phyloP scores from a whole-genome alignment of 2,797 vertebrate genomes.

The Propithecus deckenii region DNA sequence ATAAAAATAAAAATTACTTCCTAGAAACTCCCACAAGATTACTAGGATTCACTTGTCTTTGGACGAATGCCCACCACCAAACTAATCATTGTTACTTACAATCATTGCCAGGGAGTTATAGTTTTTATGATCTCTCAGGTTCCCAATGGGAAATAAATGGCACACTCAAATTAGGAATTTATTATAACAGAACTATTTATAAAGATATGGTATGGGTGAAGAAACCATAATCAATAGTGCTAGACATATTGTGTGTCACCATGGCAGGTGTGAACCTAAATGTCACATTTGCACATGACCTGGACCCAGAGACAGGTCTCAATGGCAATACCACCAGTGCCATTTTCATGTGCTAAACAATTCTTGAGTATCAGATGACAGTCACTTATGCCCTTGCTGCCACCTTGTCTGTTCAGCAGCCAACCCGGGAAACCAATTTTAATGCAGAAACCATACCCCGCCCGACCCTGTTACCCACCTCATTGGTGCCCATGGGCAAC shows the following conservation, averaged over 20 bases:
- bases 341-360: too few species aligned
- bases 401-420: background rate
- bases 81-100: background rate
- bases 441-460: background rate
- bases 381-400: background rate
- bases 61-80: background rate
- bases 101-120: background rate
- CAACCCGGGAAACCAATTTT: background rate
- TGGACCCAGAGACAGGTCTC: background rate
- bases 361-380: background rate
- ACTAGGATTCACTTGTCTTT: background rate
- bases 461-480: background rate
- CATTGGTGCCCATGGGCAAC: background rate
- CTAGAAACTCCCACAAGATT: background rate
- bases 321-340: fast-evolving
- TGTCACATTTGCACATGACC: background rate
- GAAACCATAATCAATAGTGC: background rate
- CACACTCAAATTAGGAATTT: background rate
- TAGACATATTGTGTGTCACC: background rate
- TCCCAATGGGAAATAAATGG: background rate
- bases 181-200: background rate
- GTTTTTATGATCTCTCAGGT: background rate
- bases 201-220: background rate
- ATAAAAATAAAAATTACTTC: background rate
- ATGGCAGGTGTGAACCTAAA: background rate